phyloP scores from a whole-genome alignment of 2,888 invertebrate genomes.

The Drosophila emarginata region DNA sequence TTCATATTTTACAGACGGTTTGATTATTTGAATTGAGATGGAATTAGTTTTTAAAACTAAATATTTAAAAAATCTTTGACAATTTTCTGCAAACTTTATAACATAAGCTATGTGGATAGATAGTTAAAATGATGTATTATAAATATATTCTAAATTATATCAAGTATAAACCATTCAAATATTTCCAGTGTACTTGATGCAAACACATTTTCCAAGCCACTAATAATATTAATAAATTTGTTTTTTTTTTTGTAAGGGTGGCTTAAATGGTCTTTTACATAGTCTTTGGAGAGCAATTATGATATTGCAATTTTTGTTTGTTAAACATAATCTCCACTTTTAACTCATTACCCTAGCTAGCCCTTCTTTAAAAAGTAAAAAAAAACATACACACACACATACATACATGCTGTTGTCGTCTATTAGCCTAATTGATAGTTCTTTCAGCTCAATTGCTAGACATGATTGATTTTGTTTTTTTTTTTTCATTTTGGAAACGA shows the following conservation, averaged over 20 bases:
- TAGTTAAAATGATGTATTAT: too few species aligned
- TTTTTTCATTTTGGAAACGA: conserved; percentile 11
- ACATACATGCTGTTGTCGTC: not conserved
- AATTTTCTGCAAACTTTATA: too few species aligned
- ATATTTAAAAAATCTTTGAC: too few species aligned
- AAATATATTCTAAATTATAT: too few species aligned
- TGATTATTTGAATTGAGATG: too few species aligned
- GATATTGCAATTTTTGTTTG: conserved; percentile 28
- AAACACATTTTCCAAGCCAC: too few species aligned
- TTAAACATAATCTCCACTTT: conserved; percentile 29
- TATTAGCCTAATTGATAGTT: conserved; percentile 71
- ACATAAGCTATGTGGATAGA: too few species aligned
- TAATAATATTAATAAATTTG: too few species aligned
- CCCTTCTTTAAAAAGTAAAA: not conserved
- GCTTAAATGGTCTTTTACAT: not conserved
- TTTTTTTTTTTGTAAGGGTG: not conserved
- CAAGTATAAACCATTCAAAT: too few species aligned
- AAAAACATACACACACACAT: not conserved
- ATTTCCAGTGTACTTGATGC: too few species aligned
- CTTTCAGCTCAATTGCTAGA: conserved; percentile 31
- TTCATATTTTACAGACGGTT: too few species aligned
- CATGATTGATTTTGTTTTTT: conserved; percentile 61
- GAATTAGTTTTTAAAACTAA: too few species aligned
- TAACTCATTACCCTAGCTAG: not conserved
- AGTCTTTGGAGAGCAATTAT: conserved; percentile 11